Evolutionary conservation across 1,140 invertebrate genomes (phyloP), one percentile per base, ranked within the genome.

Genomic region (Ectropis grisescens): DNA sequence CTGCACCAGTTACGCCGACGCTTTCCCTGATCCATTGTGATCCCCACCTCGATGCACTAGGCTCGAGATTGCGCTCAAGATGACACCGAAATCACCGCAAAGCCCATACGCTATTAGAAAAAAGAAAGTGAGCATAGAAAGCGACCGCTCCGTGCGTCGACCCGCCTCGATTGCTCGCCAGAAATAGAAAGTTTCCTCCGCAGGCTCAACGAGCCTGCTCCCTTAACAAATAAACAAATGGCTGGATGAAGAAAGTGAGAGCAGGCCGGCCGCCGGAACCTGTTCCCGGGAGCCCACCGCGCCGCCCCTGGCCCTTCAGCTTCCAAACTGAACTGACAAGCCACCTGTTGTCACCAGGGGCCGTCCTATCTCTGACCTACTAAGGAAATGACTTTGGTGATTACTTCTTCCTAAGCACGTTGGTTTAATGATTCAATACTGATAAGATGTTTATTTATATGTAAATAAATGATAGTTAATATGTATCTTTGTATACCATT

Each of bases 161-260:
- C 68, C 65, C 58, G 69, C 47, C 36, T 52, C 54, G 58, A 65
- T 52, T 58, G 49, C 44, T 15, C 52, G 60, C 52, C 70, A 68
- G 74, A 79, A 79, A 79, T 79, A 79, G 74, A 79, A 79, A 79
- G 74, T 75, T 60, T 40, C 61, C 47, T 69, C 61, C 59, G 53
- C 70, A 78, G 50, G 59, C 59, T 36, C 45, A 26, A 11, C 42
- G 48, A 37, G 53, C 47, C 35, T 41, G 59, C 51, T 74, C 74
- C 70, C 67, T 72, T 67, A 64, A 71, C 67, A 70, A 78, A 75
- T 75, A 70, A 70, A 75, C 65, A 69, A 75, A 72, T 52, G 30
- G 19, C 44, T 46, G 58, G 57, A 57, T 47, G 61, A 62, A 58
- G 64, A 75, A 75, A 75, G 74, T 74, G 68, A 79, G 70, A 66